These are phyloP conservation scores for Taurulus bubalis DNA, from an alignment of 2,113 vertebrate species.

Conservation along the genomic window DNA sequence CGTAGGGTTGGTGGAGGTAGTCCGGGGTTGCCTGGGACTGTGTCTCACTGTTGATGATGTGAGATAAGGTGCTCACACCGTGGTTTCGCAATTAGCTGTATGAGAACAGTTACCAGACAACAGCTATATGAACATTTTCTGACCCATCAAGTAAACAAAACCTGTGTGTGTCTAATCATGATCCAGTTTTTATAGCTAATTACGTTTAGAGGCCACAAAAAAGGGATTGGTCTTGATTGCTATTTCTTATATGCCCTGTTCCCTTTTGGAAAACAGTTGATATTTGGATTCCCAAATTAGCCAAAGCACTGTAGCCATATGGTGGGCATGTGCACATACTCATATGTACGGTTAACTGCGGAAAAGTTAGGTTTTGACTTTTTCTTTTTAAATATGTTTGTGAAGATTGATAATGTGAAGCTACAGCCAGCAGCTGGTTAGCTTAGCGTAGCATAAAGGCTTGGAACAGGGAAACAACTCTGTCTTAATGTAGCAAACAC, in stretches of 20 bases:
- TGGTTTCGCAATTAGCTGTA: constrained; percentile 56
- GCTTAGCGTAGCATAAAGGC: not conserved
- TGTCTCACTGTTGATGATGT: constrained; percentile 44
- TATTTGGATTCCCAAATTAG: constrained; percentile 22
- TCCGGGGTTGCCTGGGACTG: constrained; percentile 44
- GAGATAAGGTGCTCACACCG: constrained; percentile 47
- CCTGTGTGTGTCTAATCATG: constrained; percentile 62
- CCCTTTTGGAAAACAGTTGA: constrained; percentile 1
- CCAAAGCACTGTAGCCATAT: not conserved
- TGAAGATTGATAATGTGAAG: not conserved
- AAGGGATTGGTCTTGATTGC: not conserved
- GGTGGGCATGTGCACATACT: not conserved
- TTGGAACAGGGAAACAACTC: not conserved
- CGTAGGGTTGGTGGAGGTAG: constrained; percentile 50
- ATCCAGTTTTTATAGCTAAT: constrained; percentile 52
- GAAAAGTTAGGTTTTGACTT: not conserved
- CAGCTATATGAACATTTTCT: constrained; percentile 44
- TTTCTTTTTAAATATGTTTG: not conserved
- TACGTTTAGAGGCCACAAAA: not conserved
- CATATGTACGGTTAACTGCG: not conserved
- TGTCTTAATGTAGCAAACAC: not conserved
- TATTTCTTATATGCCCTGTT: not conserved
- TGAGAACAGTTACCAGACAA: constrained; percentile 41
- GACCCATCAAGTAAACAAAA: constrained; percentile 76
- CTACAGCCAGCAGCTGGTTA: not conserved